Evolutionary conservation across 2,888 invertebrate species (phyloP).

Genomic region (Stenurella melanura): DNA sequence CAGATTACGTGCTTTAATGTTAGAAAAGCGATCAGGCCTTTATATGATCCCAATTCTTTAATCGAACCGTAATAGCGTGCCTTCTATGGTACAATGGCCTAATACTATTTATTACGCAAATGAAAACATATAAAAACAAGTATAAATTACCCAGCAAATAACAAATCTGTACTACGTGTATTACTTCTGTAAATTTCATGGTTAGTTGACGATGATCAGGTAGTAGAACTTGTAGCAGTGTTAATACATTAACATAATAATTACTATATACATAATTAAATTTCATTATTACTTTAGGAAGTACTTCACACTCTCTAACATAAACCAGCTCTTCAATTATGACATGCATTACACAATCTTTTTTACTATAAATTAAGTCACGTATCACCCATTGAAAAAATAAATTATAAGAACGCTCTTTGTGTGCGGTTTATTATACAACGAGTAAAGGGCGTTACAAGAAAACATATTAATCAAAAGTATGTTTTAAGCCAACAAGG

Average conservation of each 20-base stretch:
- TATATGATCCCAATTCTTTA: too few species aligned
- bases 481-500: conserved; percentile 63
- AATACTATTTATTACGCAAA: not conserved
- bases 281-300: conserved; percentile 28
- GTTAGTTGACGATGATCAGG: not conserved
- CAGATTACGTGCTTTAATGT: too few species aligned
- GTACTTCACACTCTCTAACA: conserved; percentile 16
- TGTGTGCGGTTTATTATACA: conserved; percentile 51
- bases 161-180: not conserved
- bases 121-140: not conserved
- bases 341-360: conserved; percentile 1
- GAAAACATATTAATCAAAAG: conserved; percentile 68
- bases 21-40: too few species aligned
- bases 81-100: too few species aligned
- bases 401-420: conserved; percentile 21
- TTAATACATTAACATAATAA: conserved; percentile 37
- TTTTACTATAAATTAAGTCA: conserved; percentile 32
- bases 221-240: conserved; percentile 16
- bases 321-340: conserved; percentile 6
- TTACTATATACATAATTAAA: conserved; percentile 18
- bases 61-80: too few species aligned
- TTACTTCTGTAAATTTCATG: conserved; percentile 29
- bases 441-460: conserved; percentile 61
- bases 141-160: conserved; percentile 3
- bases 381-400: conserved; percentile 23